A percentile compares a stretch with the other conserved stretches of the same genome.
These are phyloP conservation scores for Lateolabrax maculatus DNA, from an alignment of 2,797 vertebrate genomes.

Conservation along the genomic window DNA sequence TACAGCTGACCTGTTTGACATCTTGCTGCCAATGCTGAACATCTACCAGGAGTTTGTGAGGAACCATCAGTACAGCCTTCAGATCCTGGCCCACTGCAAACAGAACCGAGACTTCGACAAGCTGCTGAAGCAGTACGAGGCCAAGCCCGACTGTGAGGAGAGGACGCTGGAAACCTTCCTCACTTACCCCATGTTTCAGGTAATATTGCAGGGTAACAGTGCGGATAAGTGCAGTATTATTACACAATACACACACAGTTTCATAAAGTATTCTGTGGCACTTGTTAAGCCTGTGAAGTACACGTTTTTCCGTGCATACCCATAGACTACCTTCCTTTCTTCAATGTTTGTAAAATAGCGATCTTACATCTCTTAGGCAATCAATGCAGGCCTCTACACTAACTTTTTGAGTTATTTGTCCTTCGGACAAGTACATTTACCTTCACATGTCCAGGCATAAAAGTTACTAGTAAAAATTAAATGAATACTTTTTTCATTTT, in stretches of 20 bases:
- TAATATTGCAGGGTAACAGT: slow-evolving; percentile 45
- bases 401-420: too few species aligned
- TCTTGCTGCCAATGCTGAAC: slow-evolving; percentile 98
- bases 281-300: too few species aligned
- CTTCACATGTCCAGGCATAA: too few species aligned
- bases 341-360: too few species aligned
- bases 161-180: slow-evolving; percentile 97
- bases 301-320: background rate
- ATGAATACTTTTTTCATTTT: too few species aligned
- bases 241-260: background rate
- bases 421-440: too few species aligned
- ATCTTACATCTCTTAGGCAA: too few species aligned
- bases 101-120: slow-evolving; percentile 99
- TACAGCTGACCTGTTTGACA: slow-evolving; percentile 97
- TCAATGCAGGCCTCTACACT: too few species aligned
- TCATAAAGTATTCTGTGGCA: background rate
- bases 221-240: background rate
- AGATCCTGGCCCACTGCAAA: slow-evolving; percentile 99
- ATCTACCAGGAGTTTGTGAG: slow-evolving; percentile 99
- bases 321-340: background rate
- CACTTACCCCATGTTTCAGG: slow-evolving; percentile 99
- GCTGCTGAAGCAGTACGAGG: slow-evolving; percentile 97
- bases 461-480: too few species aligned
- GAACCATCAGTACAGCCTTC: slow-evolving; percentile 99
- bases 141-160: slow-evolving; percentile 98